A percentile compares a stretch with the other conserved stretches of the same genome.
These are phyloP conservation scores for Huso huso DNA, from an alignment of 2,797 vertebrate species.

Conservation along the genomic window DNA sequence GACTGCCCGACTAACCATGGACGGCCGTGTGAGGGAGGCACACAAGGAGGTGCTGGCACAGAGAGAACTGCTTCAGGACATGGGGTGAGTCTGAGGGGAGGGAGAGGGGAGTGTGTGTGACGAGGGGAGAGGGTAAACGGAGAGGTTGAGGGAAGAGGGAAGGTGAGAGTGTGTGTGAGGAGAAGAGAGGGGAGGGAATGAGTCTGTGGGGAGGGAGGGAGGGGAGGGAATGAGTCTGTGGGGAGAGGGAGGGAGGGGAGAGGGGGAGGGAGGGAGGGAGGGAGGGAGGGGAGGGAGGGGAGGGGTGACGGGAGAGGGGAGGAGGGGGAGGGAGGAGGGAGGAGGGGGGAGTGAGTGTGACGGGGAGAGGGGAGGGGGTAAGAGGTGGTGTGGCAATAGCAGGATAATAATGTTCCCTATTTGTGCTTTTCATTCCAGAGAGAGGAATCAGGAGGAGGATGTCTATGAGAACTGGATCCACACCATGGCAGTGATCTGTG, in stretches of 20 bases:
- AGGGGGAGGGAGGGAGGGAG: background rate
- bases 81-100: conserved; percentile 43
- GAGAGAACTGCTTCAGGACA: conserved; percentile 49
- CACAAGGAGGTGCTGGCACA: conserved; percentile 50
- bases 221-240: background rate
- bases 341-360: background rate
- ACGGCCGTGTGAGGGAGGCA: conserved; percentile 56
- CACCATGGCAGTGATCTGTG: conserved; percentile 56
- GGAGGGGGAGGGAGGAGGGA: background rate
- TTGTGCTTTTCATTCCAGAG: conserved; percentile 32
- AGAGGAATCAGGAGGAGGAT: conserved; percentile 46
- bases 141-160: background rate
- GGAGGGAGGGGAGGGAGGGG: too few species aligned
- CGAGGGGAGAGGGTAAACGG: background rate
- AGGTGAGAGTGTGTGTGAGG: background rate
- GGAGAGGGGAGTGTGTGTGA: background rate
- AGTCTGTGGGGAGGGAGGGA: background rate
- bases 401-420: background rate
- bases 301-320: background rate
- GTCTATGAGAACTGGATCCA: conserved; percentile 64
- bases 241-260: background rate
- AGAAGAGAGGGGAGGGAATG: background rate
- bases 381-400: background rate
- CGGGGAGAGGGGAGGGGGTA: background rate
- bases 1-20: conserved; percentile 60